Base-by-base conservation (phyloP, 1,140 invertebrate species). In the Notospermus geniculatus region DNA sequence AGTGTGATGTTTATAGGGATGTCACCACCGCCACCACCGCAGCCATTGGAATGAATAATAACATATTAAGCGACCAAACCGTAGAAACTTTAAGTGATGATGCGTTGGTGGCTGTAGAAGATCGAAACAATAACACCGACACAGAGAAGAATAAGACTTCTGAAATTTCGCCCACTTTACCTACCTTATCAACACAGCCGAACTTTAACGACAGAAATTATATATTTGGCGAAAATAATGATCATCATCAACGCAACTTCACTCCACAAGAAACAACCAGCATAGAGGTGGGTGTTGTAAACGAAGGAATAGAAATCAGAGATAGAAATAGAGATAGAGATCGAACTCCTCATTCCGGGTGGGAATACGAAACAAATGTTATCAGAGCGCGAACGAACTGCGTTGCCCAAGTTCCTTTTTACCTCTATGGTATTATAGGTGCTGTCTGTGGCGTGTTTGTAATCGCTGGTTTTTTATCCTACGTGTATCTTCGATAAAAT, bases 351-450 rank as follows among this genome's bases (percentile, higher is more conserved):
- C n/a, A 50, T 50, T 5, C 4, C n/a, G 5, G 4, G 4, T n/a
- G n/a, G n/a, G 25, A 27, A 50, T 7, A 50, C n/a, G 46, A 50
- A 50, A 50, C n/a, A 50, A 50, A 50, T 50, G 4, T n/a, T 50
- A 50, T 50, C 46, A 50, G 46, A 9, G 46, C n/a, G n/a, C n/a
- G n/a, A n/a, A n/a, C n/a, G n/a, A n/a, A n/a, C n/a, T n/a, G n/a
- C n/a, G n/a, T n/a, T n/a, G n/a, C n/a, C n/a, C 5, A 27, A 9
- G 4, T n/a, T 7, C 46, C 46, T 50, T 50, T 50, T n/a, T 7
- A 7, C 25, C n/a, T 50, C 5, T 23, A 50, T 27, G n/a, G 4
- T 5, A 50, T 50, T 7, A 7, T 50, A 50, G 46, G 46, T 50
- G 5, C 5, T 27, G 46, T 50, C 25, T 19, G 4, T 50, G 46